Evolutionary conservation across 2,113 vertebrate species (phyloP).

Genomic region (Microtus montanus): DNA sequence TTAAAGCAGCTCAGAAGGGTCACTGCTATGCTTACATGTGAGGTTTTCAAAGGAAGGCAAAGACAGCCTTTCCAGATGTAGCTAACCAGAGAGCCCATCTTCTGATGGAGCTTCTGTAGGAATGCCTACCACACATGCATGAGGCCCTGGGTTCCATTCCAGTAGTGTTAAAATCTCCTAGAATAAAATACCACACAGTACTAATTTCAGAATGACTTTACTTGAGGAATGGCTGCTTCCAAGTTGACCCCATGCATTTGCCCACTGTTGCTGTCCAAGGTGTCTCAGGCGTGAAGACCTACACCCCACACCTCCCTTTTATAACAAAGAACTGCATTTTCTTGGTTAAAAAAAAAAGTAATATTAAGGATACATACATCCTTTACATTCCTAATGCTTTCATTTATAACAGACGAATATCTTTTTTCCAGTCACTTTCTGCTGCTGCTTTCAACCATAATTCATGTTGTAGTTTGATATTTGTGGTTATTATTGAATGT

Average conservation of each 20-base stretch:
- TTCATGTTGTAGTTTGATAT: slow-evolving; percentile 55
- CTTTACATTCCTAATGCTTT: slow-evolving; percentile 1
- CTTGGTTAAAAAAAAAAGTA: neutral
- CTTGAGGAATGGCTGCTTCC: neutral
- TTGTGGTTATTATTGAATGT: slow-evolving; percentile 47
- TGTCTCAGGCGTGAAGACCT: neutral
- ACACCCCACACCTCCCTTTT: neutral
- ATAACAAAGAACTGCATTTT: slow-evolving; percentile 6
- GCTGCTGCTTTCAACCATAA: slow-evolving; percentile 29
- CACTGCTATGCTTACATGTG: neutral
- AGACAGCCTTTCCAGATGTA: neutral
- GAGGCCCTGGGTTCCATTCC: neutral
- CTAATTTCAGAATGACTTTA: neutral
- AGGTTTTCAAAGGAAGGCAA: neutral
- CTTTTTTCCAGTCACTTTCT: neutral
- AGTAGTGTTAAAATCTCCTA: neutral
- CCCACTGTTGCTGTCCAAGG: neutral
- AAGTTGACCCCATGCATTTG: neutral
- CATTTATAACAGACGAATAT: neutral
- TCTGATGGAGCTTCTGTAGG: neutral
- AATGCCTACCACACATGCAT: neutral
- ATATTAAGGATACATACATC: neutral
- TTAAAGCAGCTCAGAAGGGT: neutral
- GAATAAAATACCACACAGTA: neutral
- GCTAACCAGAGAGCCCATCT: neutral